Evolutionary conservation across 2,888 invertebrate genomes (phyloP).

Genomic region (Drosophila cracens): DNA sequence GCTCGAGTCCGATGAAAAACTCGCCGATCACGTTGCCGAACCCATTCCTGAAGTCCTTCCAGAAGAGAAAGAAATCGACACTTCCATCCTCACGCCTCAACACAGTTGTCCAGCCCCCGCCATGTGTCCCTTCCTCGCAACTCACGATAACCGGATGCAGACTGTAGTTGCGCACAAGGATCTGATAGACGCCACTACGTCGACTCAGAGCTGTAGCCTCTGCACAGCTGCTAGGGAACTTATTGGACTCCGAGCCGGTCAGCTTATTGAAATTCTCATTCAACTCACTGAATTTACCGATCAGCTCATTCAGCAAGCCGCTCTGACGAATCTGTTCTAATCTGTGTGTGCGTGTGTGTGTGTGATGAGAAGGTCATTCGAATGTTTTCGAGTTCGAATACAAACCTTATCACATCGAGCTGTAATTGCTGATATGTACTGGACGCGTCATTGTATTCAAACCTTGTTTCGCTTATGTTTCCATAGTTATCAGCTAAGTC

Average conservation of each 20-base stretch:
- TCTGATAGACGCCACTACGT: slow-evolving; percentile 81
- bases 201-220: slow-evolving; percentile 49
- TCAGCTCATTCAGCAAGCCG: slow-evolving; percentile 10
- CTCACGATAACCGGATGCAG: slow-evolving; percentile 87
- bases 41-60: slow-evolving; percentile 87
- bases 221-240: slow-evolving; percentile 62
- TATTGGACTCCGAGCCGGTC: not conserved
- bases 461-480: slow-evolving; percentile 28
- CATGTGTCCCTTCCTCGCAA: slow-evolving; percentile 85
- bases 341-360: slow-evolving; percentile 4
- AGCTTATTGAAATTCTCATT: slow-evolving; percentile 9
- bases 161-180: slow-evolving; percentile 85
- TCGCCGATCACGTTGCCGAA: slow-evolving; percentile 90
- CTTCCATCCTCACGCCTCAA: slow-evolving; percentile 88
- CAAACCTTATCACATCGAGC: slow-evolving; percentile 23
- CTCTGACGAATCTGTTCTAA: slow-evolving; percentile 25
- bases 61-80: slow-evolving; percentile 88
- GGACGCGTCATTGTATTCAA: slow-evolving; percentile 9
- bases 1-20: slow-evolving; percentile 90
- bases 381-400: not conserved
- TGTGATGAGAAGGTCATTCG: not conserved
- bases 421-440: slow-evolving; percentile 12
- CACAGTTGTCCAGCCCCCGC: slow-evolving; percentile 90
- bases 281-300: not conserved
- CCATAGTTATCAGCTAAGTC: slow-evolving; percentile 24